Base-by-base conservation (phyloP, 2,113 vertebrate species). In the Oreochromis spilurus region DNA sequence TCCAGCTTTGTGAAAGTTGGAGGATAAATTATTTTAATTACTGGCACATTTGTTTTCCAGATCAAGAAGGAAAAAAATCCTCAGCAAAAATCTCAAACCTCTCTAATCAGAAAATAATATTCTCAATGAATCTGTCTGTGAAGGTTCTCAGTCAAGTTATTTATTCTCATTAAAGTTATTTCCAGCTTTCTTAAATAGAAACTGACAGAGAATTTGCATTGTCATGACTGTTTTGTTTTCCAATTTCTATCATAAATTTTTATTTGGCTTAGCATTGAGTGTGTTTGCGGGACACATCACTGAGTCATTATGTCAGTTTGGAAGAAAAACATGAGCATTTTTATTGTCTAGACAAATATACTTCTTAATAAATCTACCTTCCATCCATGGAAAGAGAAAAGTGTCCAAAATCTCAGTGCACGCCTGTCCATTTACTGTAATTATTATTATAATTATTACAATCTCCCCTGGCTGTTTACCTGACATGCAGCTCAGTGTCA, bases 291-390 rank as follows among this genome's bases (percentile, higher is more conserved):
- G 1, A 38, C 62, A 5, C 17, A 38, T 21, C 34, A 67, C 19
- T 40, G 62, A 67, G 2, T 67, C 19, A 40, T 21, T 38, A 0
- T 13, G 62, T 40, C 0, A 0, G 34, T 0, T 13, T 0, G 1
- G 19, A 40, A 67, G 62, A 67, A 13, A 67, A 13, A 24, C 21
- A 24, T 24, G 21, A 24, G 21, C 21, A 24, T 24, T 2, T 40
- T 67, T 67, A 40, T 40, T 0, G 0, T 21, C 62, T 21, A 21
- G 34, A 40, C 19, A 40, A 67, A 67, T 67, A 13, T 8, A 65
- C 10, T 40, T 60, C 29, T 36, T 67, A n/a, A 67, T 40, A 40
- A 67, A 67, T 38, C 62, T 67, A 5, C 60, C 11, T 40, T 67
- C 38, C 1, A 40, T 67, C 19, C 0, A 67, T 5, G 0, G 34